Percentiles rank a stretch among this genome's conserved stretches.
phyloP scores from a whole-genome alignment of 2,113 vertebrate genomes.

The Poeciliopsis turrubarensis region DNA sequence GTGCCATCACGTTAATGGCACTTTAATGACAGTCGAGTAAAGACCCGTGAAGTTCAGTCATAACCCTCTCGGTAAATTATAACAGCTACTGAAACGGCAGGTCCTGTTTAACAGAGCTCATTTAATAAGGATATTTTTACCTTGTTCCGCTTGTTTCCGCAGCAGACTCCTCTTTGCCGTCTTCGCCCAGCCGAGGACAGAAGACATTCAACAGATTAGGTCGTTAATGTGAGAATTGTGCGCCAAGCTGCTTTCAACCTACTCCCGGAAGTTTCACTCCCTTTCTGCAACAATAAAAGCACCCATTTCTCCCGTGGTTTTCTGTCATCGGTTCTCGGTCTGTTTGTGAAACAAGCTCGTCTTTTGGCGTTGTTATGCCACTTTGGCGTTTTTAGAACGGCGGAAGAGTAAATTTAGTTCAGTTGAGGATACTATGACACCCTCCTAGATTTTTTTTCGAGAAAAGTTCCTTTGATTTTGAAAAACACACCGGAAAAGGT shows the following conservation, averaged over 20 bases:
- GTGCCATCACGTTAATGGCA: too few relatives aligned
- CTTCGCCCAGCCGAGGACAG: not conserved
- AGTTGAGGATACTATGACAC: not conserved
- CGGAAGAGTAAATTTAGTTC: not conserved
- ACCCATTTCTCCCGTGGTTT: not conserved
- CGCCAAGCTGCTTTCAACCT: not conserved
- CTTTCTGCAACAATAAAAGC: slow-evolving; percentile 6
- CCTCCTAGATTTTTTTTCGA: not conserved
- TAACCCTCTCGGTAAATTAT: not conserved
- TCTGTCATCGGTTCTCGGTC: not conserved
- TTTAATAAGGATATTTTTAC: not conserved
- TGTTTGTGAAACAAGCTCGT: not conserved
- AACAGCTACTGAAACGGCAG: not conserved
- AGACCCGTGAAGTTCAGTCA: not conserved
- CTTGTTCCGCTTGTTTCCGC: not conserved
- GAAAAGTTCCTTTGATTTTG: slow-evolving; percentile 33
- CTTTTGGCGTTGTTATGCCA: not conserved
- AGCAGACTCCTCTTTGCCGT: not conserved
- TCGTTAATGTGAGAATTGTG: not conserved
- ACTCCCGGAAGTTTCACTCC: accelerated
- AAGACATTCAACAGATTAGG: not conserved
- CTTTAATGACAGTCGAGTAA: too few relatives aligned
- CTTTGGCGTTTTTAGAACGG: not conserved
- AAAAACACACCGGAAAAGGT: not conserved
- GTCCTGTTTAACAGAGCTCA: too few relatives aligned